Percentiles rank a stretch among this genome's conserved stretches.
These are phyloP conservation scores for Mesorhabditis belari DNA, from an alignment of 2,888 invertebrate species.

Conservation along the genomic window DNA sequence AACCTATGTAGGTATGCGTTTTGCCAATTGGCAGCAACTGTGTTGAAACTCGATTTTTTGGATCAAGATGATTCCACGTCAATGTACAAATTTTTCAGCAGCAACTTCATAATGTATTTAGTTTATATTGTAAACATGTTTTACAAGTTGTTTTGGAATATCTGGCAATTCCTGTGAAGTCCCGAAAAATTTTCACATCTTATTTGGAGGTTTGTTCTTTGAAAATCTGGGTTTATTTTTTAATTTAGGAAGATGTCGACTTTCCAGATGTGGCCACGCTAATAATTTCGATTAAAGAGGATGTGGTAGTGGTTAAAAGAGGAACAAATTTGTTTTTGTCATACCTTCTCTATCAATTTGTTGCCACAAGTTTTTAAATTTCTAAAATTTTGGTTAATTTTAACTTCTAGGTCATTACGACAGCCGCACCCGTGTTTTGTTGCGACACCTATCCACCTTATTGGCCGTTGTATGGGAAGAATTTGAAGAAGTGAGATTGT, in stretches of 20 bases:
- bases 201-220: not conserved
- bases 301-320: conserved; percentile 56
- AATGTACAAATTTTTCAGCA: not conserved
- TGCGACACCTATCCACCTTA: conserved; percentile 60
- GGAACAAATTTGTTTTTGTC: conserved; percentile 58
- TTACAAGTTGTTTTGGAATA: not conserved
- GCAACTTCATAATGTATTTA: not conserved
- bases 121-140: not conserved
- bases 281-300: conserved; percentile 57
- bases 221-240: not conserved
- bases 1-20: not conserved
- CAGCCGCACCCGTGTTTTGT: conserved; percentile 62
- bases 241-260: conserved; percentile 24
- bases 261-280: conserved; percentile 55
- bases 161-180: not conserved
- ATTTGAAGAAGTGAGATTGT: conserved; percentile 60
- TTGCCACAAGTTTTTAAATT: conserved; percentile 10
- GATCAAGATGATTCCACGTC: not conserved
- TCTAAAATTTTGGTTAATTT: not conserved
- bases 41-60: not conserved
- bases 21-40: not conserved
- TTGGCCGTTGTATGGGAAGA: conserved; percentile 60
- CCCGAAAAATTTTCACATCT: not conserved
- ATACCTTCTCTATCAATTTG: conserved; percentile 17
- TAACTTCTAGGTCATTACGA: conserved; percentile 62